phyloP scores from a whole-genome alignment of 2,888 invertebrate genomes.

The Scaptomyza caliginosa region DNA sequence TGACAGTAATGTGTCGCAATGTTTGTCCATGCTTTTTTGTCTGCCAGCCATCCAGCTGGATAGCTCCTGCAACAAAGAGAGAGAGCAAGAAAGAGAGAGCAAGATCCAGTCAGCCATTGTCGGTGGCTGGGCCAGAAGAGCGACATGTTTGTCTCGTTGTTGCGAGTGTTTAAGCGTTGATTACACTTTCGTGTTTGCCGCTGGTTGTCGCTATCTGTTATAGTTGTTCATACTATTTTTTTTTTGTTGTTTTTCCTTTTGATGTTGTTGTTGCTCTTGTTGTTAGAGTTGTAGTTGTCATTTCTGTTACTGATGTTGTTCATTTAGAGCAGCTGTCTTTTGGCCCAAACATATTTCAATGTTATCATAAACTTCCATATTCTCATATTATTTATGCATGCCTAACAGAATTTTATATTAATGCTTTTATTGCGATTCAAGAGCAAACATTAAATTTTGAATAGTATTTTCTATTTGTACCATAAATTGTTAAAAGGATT shows the following conservation, averaged over 20 bases:
- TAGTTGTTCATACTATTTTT: conserved; percentile 37
- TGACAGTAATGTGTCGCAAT: conserved; percentile 80
- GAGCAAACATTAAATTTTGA: not conserved
- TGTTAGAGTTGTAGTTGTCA: conserved; percentile 16
- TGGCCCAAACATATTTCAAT: conserved; percentile 1
- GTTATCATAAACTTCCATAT: not conserved
- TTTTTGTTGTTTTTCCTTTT: conserved; percentile 24
- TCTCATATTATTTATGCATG: not conserved
- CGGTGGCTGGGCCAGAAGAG: conserved; percentile 53
- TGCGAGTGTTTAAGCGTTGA: conserved; percentile 79
- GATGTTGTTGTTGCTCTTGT: conserved; percentile 14
- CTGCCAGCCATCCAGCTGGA: conserved; percentile 26
- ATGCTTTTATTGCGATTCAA: not conserved
- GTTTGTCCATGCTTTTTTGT: conserved; percentile 69
- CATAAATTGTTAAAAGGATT: not conserved
- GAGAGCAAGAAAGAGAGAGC: conserved; percentile 20
- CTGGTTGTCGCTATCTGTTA: conserved; percentile 64
- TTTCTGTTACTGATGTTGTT: conserved; percentile 24
- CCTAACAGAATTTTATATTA: not conserved
- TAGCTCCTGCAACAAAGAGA: conserved; percentile 6
- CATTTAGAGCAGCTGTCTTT: conserved; percentile 36
- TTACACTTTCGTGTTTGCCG: conserved; percentile 77
- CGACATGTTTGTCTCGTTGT: conserved; percentile 64
- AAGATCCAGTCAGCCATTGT: conserved; percentile 45
- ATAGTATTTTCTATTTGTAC: not conserved